Evolutionary conservation across 2,888 invertebrate genomes (phyloP).

Genomic region (Dione vanillae): DNA sequence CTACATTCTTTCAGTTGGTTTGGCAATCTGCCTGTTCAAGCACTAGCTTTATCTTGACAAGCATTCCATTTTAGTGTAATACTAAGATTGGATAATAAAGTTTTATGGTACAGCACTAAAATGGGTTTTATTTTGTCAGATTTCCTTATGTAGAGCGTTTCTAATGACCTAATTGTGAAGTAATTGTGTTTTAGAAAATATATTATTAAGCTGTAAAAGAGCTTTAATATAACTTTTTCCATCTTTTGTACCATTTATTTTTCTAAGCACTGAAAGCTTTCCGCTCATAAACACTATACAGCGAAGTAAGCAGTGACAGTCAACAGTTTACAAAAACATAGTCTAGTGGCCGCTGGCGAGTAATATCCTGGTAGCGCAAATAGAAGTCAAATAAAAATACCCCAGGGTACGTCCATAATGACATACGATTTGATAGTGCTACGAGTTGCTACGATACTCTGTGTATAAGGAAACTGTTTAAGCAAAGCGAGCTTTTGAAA

Average conservation of each 20-base stretch:
- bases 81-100: conserved; percentile 16
- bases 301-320: conserved; percentile 19
- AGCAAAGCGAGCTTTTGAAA: not conserved
- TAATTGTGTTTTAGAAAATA: not conserved
- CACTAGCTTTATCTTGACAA: conserved; percentile 24
- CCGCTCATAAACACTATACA: conserved; percentile 17
- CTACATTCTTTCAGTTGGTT: conserved; percentile 10
- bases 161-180: conserved; percentile 4
- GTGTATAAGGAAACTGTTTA: conserved; percentile 6
- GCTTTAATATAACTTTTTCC: not conserved
- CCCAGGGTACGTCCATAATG: conserved; percentile 43
- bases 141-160: conserved; percentile 5
- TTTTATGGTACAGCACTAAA: conserved; percentile 11
- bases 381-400: conserved; percentile 56
- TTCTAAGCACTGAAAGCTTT: not conserved
- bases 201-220: too few relatives aligned
- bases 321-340: conserved; percentile 40
- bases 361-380: conserved; percentile 67
- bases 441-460: not conserved
- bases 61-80: conserved; percentile 16
- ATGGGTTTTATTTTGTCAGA: conserved; percentile 1
- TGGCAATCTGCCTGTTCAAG: conserved; percentile 26
- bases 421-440: conserved; percentile 37
- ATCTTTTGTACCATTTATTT: not conserved
- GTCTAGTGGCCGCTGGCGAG: conserved; percentile 55